Evolutionary conservation across 1,140 invertebrate genomes (phyloP), one percentile per base, ranked within the genome.

Genomic region (Diachasma alloeum): DNA sequence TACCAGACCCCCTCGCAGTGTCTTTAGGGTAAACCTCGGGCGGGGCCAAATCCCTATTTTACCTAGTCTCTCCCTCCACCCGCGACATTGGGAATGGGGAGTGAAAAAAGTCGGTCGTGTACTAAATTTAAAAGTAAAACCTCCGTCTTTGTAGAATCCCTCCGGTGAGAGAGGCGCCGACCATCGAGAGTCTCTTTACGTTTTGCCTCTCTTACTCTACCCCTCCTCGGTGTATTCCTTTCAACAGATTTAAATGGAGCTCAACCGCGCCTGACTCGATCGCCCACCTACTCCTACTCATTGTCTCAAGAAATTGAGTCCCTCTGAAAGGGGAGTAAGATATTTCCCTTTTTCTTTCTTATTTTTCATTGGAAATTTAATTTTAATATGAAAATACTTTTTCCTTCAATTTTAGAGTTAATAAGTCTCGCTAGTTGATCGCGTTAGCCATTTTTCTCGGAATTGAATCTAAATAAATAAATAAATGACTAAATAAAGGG

Each of bases 51-150:
- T 82, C 82, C 83, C 83, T 83, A 85, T 84, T 85, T 83, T 85
- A 83, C 82, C 83, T 82, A 84, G 71, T 79, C 77, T 79, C 66
- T 77, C 44, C 44, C 44, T 46, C n/a, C n/a, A 68, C 63, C 63
- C 72, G 74, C 77, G 69, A 66, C 53, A 48, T 6, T 31, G 31
- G 24, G 22, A 48, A 48, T 39, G 70, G 37, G 26, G 48, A 73
- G 44, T 46, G 66, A 67, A 48, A 74, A 72, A 77, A 83, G 74
- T 83, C 84, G 81, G 81, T 79, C 80, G 82, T 84, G 82, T 85
- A 87, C 84, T 86, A 88, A 86, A 87, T 88, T 88, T 86, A 85
- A 85, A 83, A 84, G 81, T 84, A 84, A 86, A 86, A 85, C 83
- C 83, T 81, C 83, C 79, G 84, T 82, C 81, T 86, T 86, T 87